Percentiles rank a stretch among this genome's conserved stretches.
Conservation (phyloP, 2,797 vertebrate genomes). For the Pyrrhura leucotis region DNA sequence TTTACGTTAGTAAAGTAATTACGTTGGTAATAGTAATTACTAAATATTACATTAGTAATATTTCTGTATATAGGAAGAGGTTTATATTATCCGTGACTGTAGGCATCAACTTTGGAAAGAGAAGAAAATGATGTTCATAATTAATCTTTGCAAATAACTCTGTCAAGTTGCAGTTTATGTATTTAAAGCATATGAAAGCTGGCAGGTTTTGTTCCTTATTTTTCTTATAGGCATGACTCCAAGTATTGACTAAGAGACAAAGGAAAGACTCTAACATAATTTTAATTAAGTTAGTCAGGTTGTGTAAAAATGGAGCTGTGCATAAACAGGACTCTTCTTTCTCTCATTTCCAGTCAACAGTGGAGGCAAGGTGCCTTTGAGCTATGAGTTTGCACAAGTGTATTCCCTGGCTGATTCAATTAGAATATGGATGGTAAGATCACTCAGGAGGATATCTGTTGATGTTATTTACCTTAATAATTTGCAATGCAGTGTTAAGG, state of each 20-base stretch:
- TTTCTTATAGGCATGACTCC: slow-evolving; percentile 10
- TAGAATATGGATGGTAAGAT: slow-evolving; percentile 97
- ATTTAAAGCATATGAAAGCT: background rate
- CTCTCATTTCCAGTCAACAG: slow-evolving; percentile 83
- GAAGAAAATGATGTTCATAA: background rate
- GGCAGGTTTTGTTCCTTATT: background rate
- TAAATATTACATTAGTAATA: background rate
- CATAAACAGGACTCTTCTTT: slow-evolving; percentile 31
- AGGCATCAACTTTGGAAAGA: background rate
- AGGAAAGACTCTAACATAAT: background rate
- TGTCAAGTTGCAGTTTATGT: background rate
- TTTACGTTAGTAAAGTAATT: background rate
- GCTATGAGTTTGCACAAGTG: slow-evolving; percentile 91
- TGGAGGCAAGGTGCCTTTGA: slow-evolving; percentile 83
- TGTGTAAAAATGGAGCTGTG: background rate
- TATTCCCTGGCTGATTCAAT: slow-evolving; percentile 92
- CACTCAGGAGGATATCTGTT: background rate
- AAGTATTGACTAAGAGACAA: background rate
- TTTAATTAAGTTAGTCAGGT: background rate
- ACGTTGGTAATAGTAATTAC: too few relatives aligned
- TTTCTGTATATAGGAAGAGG: background rate
- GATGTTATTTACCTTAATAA: background rate
- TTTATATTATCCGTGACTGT: background rate
- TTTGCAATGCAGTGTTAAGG: background rate
- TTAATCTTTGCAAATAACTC: background rate